phyloP scores from a whole-genome alignment of 2,888 invertebrate genomes.

The Eueremaeus valkanovi region DNA sequence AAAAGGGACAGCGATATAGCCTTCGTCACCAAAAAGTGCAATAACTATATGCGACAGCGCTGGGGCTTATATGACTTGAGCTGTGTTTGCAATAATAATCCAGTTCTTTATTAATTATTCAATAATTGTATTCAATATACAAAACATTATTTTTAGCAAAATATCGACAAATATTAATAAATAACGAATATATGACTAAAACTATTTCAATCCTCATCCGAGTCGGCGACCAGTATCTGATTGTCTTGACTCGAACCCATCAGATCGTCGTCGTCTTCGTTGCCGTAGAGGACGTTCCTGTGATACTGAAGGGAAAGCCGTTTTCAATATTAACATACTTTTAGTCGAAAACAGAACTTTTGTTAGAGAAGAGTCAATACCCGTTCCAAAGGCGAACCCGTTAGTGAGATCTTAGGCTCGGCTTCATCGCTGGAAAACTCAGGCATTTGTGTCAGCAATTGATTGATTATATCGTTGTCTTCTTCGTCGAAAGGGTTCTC shows the following conservation, averaged over 20 bases:
- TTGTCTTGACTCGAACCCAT: neutral
- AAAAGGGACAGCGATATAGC: neutral
- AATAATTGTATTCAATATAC: neutral
- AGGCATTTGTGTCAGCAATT: conserved; percentile 2
- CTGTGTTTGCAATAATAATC: conserved; percentile 9
- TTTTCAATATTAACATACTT: neutral
- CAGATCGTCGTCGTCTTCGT: neutral
- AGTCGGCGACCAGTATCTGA: neutral
- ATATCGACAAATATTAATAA: neutral
- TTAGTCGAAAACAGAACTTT: too few species aligned
- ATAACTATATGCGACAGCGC: conserved; percentile 11
- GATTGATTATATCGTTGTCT: neutral
- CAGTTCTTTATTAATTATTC: neutral
- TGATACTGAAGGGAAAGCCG: neutral
- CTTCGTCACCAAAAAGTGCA: neutral
- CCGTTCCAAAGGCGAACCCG: neutral
- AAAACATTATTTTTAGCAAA: neutral
- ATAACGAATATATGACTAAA: too few species aligned
- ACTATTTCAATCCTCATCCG: neutral
- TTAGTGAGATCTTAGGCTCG: neutral
- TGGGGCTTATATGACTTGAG: conserved; percentile 3
- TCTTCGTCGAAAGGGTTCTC: conserved; percentile 5
- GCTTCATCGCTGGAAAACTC: neutral
- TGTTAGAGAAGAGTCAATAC: too few species aligned
- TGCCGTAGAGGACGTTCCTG: neutral